A percentile compares a stretch with the other conserved stretches of the same genome.
These are phyloP conservation scores for Eilema caniola DNA, from an alignment of 2,888 invertebrate genomes.

Conservation along the genomic window DNA sequence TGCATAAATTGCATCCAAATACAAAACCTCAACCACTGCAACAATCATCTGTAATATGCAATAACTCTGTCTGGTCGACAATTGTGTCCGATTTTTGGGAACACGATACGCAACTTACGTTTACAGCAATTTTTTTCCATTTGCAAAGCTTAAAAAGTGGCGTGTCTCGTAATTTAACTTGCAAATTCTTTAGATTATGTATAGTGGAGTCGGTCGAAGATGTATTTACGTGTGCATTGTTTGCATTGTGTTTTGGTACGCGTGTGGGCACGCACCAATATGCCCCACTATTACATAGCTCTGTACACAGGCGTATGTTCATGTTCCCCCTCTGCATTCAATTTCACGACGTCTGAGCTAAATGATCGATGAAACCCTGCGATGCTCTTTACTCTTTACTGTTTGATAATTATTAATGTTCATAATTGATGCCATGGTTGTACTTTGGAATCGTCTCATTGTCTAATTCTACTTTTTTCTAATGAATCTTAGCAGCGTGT, in stretches of 20 bases:
- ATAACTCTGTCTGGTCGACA: conserved; percentile 58
- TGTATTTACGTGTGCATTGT: conserved; percentile 81
- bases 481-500: conserved; percentile 18
- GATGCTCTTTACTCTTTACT: conserved; percentile 56
- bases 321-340: conserved; percentile 57
- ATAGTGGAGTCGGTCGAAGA: conserved; percentile 76
- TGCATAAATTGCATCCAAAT: conserved; percentile 79
- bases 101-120: conserved; percentile 50
- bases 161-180: conserved; percentile 80
- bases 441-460: conserved; percentile 39
- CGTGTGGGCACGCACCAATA: conserved; percentile 74
- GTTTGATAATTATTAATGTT: conserved; percentile 61
- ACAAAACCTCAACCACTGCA: conserved; percentile 62
- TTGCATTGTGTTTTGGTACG: conserved; percentile 71
- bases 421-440: conserved; percentile 47
- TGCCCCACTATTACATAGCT: conserved; percentile 47
- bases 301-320: conserved; percentile 48
- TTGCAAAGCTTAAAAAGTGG: conserved; percentile 80
- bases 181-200: conserved; percentile 83
- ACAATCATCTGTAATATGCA: conserved; percentile 47
- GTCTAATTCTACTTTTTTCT: conserved; percentile 40
- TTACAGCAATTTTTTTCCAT: conserved; percentile 71
- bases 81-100: conserved; percentile 70
- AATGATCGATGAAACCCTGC: conserved; percentile 70
- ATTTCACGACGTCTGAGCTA: conserved; percentile 60